A percentile compares a stretch with the other conserved stretches of the same genome.
Evolutionary conservation across 2,113 vertebrate species (phyloP).

Genomic region (Rutilus rutilus): DNA sequence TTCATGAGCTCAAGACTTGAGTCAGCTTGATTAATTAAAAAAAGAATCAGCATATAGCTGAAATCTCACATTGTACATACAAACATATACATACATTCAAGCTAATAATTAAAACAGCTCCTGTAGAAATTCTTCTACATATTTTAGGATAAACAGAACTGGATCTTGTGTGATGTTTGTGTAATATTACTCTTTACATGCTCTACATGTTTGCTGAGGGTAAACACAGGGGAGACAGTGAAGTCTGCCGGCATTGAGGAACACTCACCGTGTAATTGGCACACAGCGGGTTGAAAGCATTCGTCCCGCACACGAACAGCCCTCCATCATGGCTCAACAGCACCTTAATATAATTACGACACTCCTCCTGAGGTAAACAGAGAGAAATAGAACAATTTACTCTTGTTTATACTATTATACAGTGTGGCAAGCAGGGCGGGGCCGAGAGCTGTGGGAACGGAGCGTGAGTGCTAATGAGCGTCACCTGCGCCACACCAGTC

Average conservation of each 20-base stretch:
- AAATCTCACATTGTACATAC: too few relatives aligned
- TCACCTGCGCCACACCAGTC: too few relatives aligned
- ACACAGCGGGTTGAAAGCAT: constrained; percentile 95
- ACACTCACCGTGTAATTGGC: constrained; percentile 95
- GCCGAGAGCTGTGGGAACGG: too few relatives aligned
- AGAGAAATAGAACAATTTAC: not conserved
- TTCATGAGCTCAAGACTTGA: too few relatives aligned
- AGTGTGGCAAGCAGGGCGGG: not conserved
- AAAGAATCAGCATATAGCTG: too few relatives aligned
- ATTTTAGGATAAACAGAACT: not conserved
- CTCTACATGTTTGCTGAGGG: constrained; percentile 28
- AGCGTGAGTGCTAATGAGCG: too few relatives aligned
- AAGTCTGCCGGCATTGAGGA: constrained; percentile 3
- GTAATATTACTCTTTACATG: not conserved
- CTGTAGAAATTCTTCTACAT: not conserved
- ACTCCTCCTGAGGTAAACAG: constrained; percentile 83
- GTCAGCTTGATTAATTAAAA: too few relatives aligned
- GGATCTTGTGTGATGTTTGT: not conserved
- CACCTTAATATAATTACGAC: constrained; percentile 96
- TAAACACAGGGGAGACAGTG: not conserved
- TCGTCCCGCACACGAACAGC: constrained; percentile 95
- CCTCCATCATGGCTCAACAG: constrained; percentile 85
- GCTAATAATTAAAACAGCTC: not conserved
- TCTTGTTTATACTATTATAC: not conserved
- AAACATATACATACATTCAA: too few relatives aligned